These are phyloP conservation scores for Lipophrys pholis DNA, from an alignment of 2,113 vertebrate genomes.

Conservation along the genomic window DNA sequence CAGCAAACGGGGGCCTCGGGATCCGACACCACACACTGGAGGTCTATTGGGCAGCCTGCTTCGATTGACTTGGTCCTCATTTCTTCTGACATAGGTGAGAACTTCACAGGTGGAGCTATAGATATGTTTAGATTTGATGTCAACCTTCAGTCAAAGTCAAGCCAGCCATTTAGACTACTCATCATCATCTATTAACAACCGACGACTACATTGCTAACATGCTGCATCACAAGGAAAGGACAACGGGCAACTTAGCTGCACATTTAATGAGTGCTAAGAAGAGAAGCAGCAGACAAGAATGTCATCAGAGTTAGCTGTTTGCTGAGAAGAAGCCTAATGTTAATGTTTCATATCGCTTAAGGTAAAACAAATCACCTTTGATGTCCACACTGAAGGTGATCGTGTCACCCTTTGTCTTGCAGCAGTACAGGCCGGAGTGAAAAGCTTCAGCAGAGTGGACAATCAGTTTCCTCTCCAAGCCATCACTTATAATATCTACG, in stretches of 20 bases:
- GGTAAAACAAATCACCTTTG: constrained; percentile 81
- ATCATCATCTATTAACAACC: constrained; percentile 30
- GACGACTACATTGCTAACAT: constrained; percentile 45
- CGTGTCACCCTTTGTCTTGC: constrained; percentile 83
- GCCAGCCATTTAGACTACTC: constrained; percentile 37
- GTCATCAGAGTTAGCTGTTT: constrained; percentile 61
- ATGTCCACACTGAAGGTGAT: constrained; percentile 83
- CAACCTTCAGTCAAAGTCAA: constrained; percentile 56
- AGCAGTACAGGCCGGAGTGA: constrained; percentile 84
- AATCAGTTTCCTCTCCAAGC: constrained; percentile 67
- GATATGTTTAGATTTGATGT: constrained; percentile 78
- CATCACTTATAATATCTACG: constrained; percentile 75
- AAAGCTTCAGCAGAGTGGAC: constrained; percentile 78
- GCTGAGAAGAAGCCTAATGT: constrained; percentile 39
- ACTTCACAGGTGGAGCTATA: constrained; percentile 85
- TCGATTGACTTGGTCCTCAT: constrained; percentile 77
- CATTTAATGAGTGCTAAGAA: constrained; percentile 36
- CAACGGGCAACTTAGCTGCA: constrained; percentile 28
- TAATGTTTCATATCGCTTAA: constrained; percentile 49
- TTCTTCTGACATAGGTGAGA: constrained; percentile 79
- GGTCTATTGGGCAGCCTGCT: constrained; percentile 76
- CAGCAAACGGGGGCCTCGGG: constrained; percentile 79
- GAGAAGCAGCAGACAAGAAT: constrained; percentile 39
- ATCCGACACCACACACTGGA: constrained; percentile 82
- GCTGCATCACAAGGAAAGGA: constrained; percentile 41